Evolutionary conservation across 1,140 invertebrate species (phyloP).

Genomic region (Drosophila obscura): DNA sequence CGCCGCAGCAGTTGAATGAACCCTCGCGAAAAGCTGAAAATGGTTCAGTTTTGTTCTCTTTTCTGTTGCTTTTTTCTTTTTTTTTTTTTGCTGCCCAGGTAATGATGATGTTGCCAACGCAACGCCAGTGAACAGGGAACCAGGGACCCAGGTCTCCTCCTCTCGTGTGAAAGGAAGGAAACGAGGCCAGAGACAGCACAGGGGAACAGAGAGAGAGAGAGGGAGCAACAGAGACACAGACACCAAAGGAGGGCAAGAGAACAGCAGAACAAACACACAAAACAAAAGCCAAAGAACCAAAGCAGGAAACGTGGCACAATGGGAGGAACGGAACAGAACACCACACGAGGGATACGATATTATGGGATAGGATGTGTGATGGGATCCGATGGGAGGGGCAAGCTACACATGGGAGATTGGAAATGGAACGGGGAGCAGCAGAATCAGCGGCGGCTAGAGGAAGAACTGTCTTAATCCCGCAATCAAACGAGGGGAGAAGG

Average conservation of each 20-base stretch:
- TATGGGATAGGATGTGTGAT: slow-evolving; percentile 23
- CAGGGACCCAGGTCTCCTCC: too few species aligned
- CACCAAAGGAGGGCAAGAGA: slow-evolving; percentile 36
- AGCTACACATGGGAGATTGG: slow-evolving; percentile 13
- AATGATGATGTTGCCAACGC: slow-evolving; percentile 74
- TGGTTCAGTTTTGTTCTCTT: slow-evolving; percentile 59
- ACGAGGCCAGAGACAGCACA: slow-evolving; percentile 61
- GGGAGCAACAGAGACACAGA: slow-evolving; percentile 1
- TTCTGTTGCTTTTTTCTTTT: slow-evolving; percentile 14
- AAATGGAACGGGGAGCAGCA: slow-evolving; percentile 23
- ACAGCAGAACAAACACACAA: slow-evolving; percentile 10
- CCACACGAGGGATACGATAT: slow-evolving; percentile 41
- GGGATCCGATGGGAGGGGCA: slow-evolving; percentile 2
- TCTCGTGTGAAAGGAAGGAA: slow-evolving; percentile 76
- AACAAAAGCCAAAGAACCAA: slow-evolving; percentile 31
- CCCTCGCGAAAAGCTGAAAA: slow-evolving; percentile 66
- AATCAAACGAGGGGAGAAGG: slow-evolving; percentile 71
- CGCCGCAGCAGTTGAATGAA: slow-evolving; percentile 69
- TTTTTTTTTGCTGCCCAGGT: slow-evolving; percentile 61
- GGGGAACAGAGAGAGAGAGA: slow-evolving; percentile 28
- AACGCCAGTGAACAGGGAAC: slow-evolving; percentile 5
- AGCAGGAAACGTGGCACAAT: slow-evolving; percentile 79
- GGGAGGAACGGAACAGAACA: slow-evolving; percentile 48
- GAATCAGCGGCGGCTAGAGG: slow-evolving; percentile 19
- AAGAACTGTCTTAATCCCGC: slow-evolving; percentile 65